Percentiles rank a stretch among this genome's conserved stretches.
phyloP scores from a whole-genome alignment of 2,113 vertebrate genomes.

The Rostratula benghalensis region DNA sequence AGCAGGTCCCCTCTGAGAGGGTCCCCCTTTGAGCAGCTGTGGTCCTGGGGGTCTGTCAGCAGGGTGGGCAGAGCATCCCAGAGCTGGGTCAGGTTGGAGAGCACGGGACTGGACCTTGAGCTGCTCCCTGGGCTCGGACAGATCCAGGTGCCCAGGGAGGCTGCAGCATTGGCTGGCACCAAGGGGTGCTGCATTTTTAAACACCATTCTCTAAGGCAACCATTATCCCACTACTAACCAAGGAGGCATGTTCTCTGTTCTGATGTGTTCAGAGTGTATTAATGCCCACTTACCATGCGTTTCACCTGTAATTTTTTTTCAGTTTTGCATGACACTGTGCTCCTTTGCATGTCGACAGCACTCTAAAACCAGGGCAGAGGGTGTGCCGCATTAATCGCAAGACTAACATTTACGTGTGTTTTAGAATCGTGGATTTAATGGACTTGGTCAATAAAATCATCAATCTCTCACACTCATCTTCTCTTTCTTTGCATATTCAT shows the following conservation, averaged over 20 bases:
- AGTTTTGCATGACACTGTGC: constrained; percentile 63
- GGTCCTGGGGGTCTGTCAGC: neutral
- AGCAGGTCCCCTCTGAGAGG: neutral
- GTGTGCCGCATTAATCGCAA: constrained; percentile 56
- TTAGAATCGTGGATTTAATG: constrained; percentile 74
- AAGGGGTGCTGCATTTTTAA: neutral
- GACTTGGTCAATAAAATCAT: constrained; percentile 74
- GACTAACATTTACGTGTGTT: constrained; percentile 75
- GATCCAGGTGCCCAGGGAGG: accelerated
- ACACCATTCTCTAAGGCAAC: neutral
- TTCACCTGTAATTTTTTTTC: constrained; percentile 53
- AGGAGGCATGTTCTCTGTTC: constrained; percentile 67
- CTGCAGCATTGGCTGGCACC: neutral
- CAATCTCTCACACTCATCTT: constrained; percentile 86
- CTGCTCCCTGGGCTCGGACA: neutral
- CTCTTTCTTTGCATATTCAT: constrained; percentile 89
- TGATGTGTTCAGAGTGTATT: constrained; percentile 25
- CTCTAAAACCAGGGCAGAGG: constrained; percentile 66
- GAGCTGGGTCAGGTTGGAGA: neutral
- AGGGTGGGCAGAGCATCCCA: neutral
- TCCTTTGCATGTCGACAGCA: constrained; percentile 72
- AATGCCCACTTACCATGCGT: constrained; percentile 55
- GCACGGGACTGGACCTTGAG: neutral
- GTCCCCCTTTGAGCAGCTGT: neutral
- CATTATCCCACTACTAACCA: constrained; percentile 47